A percentile compares a stretch with the other conserved stretches of the same genome.
Conservation (phyloP, 35 echinoderm and acorn worm genomes). For the Holothuria glaberrima region DNA sequence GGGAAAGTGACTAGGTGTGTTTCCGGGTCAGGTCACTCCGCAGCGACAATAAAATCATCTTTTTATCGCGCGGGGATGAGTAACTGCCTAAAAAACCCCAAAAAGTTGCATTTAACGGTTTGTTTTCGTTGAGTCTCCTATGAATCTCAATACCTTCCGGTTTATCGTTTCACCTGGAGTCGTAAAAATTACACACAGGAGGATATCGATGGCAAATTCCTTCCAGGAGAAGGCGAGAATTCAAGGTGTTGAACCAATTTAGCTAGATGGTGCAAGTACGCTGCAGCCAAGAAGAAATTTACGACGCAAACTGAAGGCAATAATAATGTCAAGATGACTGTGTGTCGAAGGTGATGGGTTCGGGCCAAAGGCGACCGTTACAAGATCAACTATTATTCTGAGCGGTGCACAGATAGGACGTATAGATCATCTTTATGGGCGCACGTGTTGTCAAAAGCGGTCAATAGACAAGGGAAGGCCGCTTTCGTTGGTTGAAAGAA, state of each 20-base stretch:
- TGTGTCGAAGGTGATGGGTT: constrained; percentile 20
- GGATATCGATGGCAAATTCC: constrained; percentile 3
- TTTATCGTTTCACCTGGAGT: constrained; percentile 42
- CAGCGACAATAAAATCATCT: too few relatives aligned
- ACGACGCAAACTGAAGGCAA: not conserved
- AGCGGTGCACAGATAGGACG: too few relatives aligned
- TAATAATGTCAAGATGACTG: not conserved
- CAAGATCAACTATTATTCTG: too few relatives aligned
- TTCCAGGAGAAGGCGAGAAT: not conserved
- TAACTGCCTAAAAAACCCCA: constrained; percentile 10
- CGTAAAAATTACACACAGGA: constrained; percentile 34
- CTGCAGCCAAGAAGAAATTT: not conserved
- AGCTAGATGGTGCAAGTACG: not conserved
- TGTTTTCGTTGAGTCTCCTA: not conserved
- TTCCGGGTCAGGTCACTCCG: too few relatives aligned
- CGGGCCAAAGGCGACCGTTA: not conserved
- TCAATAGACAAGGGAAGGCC: too few relatives aligned
- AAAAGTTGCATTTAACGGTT: constrained; percentile 2
- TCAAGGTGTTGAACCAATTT: constrained; percentile 56
- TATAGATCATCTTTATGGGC: too few relatives aligned
- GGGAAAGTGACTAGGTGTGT: too few relatives aligned
- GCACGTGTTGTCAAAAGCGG: too few relatives aligned
- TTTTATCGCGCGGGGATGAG: not conserved
- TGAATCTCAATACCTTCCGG: constrained; percentile 18
- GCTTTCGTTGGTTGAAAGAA: too few relatives aligned